Percentiles rank a stretch among this genome's conserved stretches.
Conservation (phyloP, 2,888 invertebrate species). For the Amphipyra tragopoginis region DNA sequence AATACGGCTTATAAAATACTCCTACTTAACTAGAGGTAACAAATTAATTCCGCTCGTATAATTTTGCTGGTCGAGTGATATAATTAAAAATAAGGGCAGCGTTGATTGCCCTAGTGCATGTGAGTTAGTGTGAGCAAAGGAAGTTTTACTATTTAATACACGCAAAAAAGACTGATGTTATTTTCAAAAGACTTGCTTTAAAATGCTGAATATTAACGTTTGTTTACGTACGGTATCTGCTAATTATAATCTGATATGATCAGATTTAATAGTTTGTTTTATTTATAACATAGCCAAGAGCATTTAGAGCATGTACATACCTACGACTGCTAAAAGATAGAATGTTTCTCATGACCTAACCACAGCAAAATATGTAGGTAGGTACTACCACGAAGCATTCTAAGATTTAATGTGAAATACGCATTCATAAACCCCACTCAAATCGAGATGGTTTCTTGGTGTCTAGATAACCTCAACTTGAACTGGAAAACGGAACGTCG, state of each 20-base stretch:
- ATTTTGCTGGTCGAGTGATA: constrained; percentile 14
- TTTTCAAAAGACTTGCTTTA: background rate
- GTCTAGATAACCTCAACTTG: constrained; percentile 48
- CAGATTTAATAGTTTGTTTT: no score
- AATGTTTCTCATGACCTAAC: no score
- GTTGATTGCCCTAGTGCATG: constrained; percentile 19
- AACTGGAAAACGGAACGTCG: constrained; percentile 42
- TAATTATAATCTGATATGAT: no score
- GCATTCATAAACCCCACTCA: constrained; percentile 28
- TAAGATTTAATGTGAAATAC: constrained; percentile 12
- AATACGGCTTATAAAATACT: no score
- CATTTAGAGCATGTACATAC: no score
- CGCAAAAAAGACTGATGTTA: background rate
- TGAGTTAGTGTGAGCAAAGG: constrained; percentile 14
- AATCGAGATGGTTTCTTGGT: constrained; percentile 24
- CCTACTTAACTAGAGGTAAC: background rate
- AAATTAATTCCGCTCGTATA: constrained; percentile 5
- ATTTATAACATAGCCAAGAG: no score
- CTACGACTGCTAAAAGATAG: no score
- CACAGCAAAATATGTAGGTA: background rate
- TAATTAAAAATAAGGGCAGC: constrained; percentile 27
- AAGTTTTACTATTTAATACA: constrained; percentile 4
- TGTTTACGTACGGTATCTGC: no score
- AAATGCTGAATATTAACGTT: no score
- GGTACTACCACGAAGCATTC: background rate